Conservation (phyloP, 2,888 invertebrate species). For the Hypena proboscidalis region DNA sequence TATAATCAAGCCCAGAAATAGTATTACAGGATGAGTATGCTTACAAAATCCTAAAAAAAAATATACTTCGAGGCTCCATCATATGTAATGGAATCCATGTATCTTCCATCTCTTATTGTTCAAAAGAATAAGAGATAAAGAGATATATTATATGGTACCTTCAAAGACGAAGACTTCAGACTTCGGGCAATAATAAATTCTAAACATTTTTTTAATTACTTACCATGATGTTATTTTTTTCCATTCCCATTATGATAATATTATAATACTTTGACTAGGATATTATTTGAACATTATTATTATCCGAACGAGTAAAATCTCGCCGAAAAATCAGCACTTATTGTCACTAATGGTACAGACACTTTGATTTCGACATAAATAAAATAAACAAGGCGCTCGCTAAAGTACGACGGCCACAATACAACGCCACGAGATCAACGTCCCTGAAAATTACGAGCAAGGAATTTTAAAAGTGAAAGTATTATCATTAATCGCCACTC, state of each 20-base stretch:
- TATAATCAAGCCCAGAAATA: too few species aligned
- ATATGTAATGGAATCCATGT: too few species aligned
- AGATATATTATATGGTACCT: too few species aligned
- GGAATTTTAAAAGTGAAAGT: constrained; percentile 40
- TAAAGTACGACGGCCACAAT: constrained; percentile 10
- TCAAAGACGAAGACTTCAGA: too few species aligned
- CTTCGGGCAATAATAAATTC: too few species aligned
- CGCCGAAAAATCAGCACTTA: constrained; percentile 5
- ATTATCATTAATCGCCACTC: constrained; percentile 4
- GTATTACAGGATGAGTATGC: too few species aligned
- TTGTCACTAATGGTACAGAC: too few species aligned
- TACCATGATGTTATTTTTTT: constrained; percentile 61
- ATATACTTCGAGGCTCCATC: too few species aligned
- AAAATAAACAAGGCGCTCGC: constrained; percentile 22
- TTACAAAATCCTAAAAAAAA: too few species aligned
- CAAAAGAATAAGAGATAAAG: too few species aligned
- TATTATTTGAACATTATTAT: constrained; percentile 13
- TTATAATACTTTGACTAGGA: neutral
- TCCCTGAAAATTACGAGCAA: constrained; percentile 31
- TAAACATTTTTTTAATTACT: constrained; percentile 22
- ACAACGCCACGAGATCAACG: constrained; percentile 14
- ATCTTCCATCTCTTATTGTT: too few species aligned
- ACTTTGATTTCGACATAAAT: constrained; percentile 18
- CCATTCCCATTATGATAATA: constrained; percentile 65
- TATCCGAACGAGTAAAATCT: neutral